phyloP scores from a whole-genome alignment of 2,797 vertebrate genomes.

The Neoniphon sammara region DNA sequence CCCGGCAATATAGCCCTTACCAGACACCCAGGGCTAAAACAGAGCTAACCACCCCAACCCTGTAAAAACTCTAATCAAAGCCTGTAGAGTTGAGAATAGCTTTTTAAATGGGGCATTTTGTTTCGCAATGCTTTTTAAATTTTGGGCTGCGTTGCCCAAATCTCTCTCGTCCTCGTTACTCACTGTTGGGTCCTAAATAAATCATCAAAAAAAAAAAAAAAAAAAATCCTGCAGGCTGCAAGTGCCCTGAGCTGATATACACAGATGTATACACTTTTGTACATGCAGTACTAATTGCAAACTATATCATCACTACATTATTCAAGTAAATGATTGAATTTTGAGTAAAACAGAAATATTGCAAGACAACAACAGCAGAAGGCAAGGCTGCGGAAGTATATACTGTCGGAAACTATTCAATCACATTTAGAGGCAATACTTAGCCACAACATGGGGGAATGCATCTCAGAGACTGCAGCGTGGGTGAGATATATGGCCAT shows the following conservation, averaged over 20 bases:
- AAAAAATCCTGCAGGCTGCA: conserved; percentile 10
- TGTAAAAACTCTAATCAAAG: conserved; percentile 57
- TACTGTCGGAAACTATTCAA: not conserved
- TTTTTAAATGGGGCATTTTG: conserved; percentile 45
- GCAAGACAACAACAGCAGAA: not conserved
- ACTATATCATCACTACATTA: not conserved
- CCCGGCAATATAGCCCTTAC: conserved; percentile 17
- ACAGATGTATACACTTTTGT: not conserved
- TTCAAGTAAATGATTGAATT: not conserved
- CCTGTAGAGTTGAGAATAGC: conserved; percentile 41
- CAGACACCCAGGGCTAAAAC: conserved; percentile 41
- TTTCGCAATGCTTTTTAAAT: conserved; percentile 25
- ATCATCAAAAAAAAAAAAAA: conserved; percentile 22
- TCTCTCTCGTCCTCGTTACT: not conserved
- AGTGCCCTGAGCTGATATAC: not conserved
- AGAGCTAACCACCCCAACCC: conserved; percentile 33
- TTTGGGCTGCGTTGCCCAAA: not conserved
- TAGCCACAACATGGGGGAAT: not conserved
- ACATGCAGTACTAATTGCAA: not conserved
- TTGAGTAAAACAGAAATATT: not conserved
- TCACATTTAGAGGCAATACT: too few species aligned
- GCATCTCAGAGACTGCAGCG: conserved; percentile 7
- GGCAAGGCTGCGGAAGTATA: not conserved
- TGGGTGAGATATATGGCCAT: not conserved
- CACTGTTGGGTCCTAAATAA: conserved; percentile 39